Base-by-base conservation (phyloP, 2,797 vertebrate genomes). In the Philypnodon macrostomus region DNA sequence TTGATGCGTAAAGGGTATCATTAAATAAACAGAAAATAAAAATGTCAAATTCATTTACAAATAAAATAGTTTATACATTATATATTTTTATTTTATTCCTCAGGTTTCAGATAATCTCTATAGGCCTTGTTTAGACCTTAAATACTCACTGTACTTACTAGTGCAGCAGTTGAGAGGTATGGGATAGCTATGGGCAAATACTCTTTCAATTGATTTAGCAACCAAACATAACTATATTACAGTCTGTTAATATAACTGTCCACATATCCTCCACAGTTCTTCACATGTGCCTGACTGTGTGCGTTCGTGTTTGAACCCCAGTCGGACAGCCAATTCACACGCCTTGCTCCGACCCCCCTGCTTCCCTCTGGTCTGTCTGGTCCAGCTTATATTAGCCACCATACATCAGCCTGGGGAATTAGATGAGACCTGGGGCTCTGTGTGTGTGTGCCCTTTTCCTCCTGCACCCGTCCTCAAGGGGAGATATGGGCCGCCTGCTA, bases 151-250 rank as follows among this genome's bases (percentile, higher is more conserved):
- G n/a, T n/a, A n/a, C n/a, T n/a, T n/a, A n/a, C n/a, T n/a, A n/a
- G n/a, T n/a, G n/a, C n/a, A n/a, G n/a, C n/a, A n/a, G n/a, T n/a
- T n/a, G n/a, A n/a, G n/a, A n/a, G n/a, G n/a, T n/a, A n/a, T n/a
- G n/a, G n/a, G n/a, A n/a, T n/a, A n/a, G n/a, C n/a, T n/a, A n/a
- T n/a, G n/a, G n/a, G n/a, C n/a, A n/a, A n/a, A n/a, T n/a, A 29
- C 27, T 29, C 56, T 49, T 70, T 73, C 30, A 52, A 47, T 56
- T 71, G 75, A 73, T 75, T 55, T n/a, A n/a, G n/a, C n/a, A n/a
- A 58, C 51, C 61, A 51, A 48, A 63, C 67, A 69, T 62, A 74
- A 55, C 63, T 66, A 67, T 73, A 7, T 70, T 59, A 72, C 64
- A 66, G 52, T 58, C 41, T 50, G 37, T 38, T 34, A 37, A 40